Evolutionary conservation across 2,113 vertebrate species (phyloP).

Genomic region (Forbesichthys papilliferus): DNA sequence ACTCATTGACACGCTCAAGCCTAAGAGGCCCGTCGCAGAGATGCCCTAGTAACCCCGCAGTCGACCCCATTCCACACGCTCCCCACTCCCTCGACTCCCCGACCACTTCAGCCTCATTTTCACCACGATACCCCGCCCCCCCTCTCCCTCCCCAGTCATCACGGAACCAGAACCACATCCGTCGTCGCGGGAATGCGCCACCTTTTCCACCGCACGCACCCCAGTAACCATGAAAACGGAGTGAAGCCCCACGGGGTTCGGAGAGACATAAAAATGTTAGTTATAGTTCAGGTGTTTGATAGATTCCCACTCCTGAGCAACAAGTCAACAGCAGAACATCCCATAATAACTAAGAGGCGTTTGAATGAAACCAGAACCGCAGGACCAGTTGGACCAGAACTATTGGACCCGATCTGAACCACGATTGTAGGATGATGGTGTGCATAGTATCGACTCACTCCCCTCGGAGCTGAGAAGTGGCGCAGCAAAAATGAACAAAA

Average conservation of each 20-base stretch:
- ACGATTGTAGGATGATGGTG: constrained; percentile 14
- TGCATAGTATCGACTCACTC: constrained; percentile 51
- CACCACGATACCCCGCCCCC: not conserved
- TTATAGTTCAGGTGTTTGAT: constrained; percentile 16
- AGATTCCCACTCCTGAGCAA: constrained; percentile 10
- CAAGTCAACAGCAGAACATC: constrained; percentile 15
- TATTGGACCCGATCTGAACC: constrained; percentile 8
- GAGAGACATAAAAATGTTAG: constrained; percentile 35
- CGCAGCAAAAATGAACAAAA: constrained; percentile 16
- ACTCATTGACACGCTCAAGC: constrained; percentile 99
- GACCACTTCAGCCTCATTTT: not conserved
- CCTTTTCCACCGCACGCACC: constrained; percentile 27
- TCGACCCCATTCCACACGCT: not conserved
- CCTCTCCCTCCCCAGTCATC: constrained; percentile 33
- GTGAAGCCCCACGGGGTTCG: constrained; percentile 22
- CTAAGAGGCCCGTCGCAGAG: constrained; percentile 90
- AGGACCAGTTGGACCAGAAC: not conserved
- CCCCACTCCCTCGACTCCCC: not conserved
- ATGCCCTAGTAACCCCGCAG: constrained; percentile 80
- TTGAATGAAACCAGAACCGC: not conserved
- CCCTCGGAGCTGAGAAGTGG: constrained; percentile 20
- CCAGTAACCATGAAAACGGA: constrained; percentile 40
- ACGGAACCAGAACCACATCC: constrained; percentile 37
- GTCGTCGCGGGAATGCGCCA: not conserved
- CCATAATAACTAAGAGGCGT: constrained; percentile 10